phyloP scores from a whole-genome alignment of 2,888 invertebrate genomes.

The Lasius platythorax region DNA sequence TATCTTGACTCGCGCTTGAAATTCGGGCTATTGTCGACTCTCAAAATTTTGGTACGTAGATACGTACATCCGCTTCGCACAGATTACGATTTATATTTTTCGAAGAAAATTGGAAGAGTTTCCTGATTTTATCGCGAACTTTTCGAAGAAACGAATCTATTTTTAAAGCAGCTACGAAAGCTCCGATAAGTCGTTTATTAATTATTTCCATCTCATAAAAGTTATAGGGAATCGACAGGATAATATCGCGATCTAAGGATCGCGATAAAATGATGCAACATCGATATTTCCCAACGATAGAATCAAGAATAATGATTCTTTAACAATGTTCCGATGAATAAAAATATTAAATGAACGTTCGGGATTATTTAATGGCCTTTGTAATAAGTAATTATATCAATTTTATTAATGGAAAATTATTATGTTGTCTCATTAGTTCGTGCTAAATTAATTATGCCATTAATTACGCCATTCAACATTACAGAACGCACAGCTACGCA shows the following conservation, averaged over 20 bases:
- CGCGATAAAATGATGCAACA: not conserved
- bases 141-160: not conserved
- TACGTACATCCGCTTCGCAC: slow-evolving; percentile 26
- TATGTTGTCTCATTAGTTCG: slow-evolving; percentile 25
- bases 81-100: slow-evolving; percentile 38
- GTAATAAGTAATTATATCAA: slow-evolving; percentile 19
- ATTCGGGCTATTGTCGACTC: slow-evolving; percentile 31
- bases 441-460: slow-evolving; percentile 32
- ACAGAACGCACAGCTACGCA: not conserved
- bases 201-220: slow-evolving; percentile 18
- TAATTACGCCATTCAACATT: slow-evolving; percentile 17
- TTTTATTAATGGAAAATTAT: slow-evolving; percentile 48
- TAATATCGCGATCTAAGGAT: not conserved
- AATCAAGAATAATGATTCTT: slow-evolving; percentile 24
- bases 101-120: slow-evolving; percentile 23
- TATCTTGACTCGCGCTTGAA: slow-evolving; percentile 65
- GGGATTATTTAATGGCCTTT: slow-evolving; percentile 27
- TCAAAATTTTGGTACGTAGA: slow-evolving; percentile 60
- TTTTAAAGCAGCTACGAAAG: slow-evolving; percentile 18
- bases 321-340: not conserved
- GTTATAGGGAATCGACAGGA: not conserved
- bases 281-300: slow-evolving; percentile 9
- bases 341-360: slow-evolving; percentile 8
- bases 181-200: slow-evolving; percentile 9
- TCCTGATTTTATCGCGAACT: not conserved